Evolutionary conservation across 2,888 invertebrate genomes (phyloP).

Genomic region (Autographa gamma): DNA sequence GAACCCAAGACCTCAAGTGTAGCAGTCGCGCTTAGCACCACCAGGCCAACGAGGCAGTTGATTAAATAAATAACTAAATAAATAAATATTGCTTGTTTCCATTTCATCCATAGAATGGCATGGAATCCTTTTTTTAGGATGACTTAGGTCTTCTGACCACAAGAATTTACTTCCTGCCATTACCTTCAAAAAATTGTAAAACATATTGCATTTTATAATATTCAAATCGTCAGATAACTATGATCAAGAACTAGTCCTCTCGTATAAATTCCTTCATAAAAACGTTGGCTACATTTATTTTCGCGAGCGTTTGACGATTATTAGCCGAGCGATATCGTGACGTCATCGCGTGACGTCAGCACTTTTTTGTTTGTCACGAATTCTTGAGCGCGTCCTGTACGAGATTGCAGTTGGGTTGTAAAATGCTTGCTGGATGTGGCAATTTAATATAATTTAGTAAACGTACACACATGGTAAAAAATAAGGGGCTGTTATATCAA

Average conservation of each 20-base stretch:
- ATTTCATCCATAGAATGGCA: no score
- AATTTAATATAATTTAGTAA: not conserved
- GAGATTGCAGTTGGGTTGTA: conserved; percentile 18
- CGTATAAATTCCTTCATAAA: conserved; percentile 35
- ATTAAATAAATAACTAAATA: no score
- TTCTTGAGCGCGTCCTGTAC: conserved; percentile 30
- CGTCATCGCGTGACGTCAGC: conserved; percentile 48
- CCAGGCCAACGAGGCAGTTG: no score
- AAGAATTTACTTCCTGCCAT: no score
- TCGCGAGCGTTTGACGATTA: conserved; percentile 45
- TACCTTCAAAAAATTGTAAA: no score
- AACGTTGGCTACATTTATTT: conserved; percentile 46
- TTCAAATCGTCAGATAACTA: not conserved
- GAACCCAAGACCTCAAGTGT: no score
- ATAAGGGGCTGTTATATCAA: no score
- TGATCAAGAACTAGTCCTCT: conserved; percentile 27
- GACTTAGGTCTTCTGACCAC: no score
- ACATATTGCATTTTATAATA: not conserved
- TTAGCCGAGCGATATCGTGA: conserved; percentile 48
- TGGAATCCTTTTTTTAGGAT: no score
- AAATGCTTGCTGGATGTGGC: conserved; percentile 22
- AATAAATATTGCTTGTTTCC: no score
- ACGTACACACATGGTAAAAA: no score
- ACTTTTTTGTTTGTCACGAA: conserved; percentile 40
- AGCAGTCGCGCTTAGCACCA: no score